A percentile compares a stretch with the other conserved stretches of the same genome.
These are phyloP conservation scores for Pyrochroa serraticornis DNA, from an alignment of 2,888 invertebrate genomes.

Conservation along the genomic window DNA sequence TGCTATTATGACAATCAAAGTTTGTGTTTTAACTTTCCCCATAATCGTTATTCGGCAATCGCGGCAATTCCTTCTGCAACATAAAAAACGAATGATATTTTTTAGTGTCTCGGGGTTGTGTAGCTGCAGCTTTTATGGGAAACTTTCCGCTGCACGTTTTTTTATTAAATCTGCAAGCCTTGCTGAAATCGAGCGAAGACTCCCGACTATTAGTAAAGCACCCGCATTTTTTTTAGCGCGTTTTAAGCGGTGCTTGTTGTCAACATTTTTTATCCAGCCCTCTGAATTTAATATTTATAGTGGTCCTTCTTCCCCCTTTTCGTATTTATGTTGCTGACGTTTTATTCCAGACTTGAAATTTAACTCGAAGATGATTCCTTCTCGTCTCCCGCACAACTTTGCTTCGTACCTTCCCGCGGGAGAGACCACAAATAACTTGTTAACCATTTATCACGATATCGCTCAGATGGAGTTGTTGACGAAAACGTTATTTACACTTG, in stretches of 20 bases:
- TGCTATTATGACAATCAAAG: background rate
- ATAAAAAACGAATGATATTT: conserved; percentile 14
- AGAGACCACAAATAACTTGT: background rate
- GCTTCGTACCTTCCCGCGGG: background rate
- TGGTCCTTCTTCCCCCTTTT: no score
- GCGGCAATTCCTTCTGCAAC: background rate
- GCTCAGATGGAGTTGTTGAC: background rate
- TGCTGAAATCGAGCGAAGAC: background rate
- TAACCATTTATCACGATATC: conserved; percentile 1
- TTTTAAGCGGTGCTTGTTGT: no score
- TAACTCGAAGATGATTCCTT: no score
- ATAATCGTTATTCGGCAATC: conserved; percentile 3
- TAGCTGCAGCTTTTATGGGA: conserved; percentile 14
- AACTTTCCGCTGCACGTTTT: conserved; percentile 2
- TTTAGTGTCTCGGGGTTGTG: conserved; percentile 6
- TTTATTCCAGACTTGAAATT: no score
- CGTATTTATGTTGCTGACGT: no score
- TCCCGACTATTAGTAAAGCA: no score
- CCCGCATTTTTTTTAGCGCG: no score
- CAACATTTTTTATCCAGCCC: no score
- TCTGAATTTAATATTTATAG: no score
- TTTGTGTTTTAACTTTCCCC: background rate
- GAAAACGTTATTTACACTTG: background rate
- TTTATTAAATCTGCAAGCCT: conserved; percentile 8
- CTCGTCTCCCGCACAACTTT: no score